Evolutionary conservation across 2,888 invertebrate genomes (phyloP).

Genomic region (Netelia fuscicornis): DNA sequence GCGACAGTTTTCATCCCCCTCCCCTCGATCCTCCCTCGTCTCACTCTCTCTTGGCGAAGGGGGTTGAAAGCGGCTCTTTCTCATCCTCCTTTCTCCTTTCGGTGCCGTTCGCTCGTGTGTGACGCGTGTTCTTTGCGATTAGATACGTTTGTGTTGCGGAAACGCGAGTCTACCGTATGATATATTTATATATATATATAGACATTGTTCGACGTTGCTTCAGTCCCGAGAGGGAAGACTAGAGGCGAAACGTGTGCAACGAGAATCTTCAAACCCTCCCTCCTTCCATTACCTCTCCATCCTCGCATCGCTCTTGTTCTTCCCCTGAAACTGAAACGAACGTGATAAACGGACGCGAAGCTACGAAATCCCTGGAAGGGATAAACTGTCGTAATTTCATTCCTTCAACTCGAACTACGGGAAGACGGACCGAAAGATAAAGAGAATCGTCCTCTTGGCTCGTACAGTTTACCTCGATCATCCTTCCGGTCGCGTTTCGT

Average conservation of each 20-base stretch:
- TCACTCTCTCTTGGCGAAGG: not conserved
- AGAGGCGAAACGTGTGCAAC: conserved; percentile 52
- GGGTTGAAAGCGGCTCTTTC: conserved; percentile 41
- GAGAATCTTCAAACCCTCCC: conserved; percentile 52
- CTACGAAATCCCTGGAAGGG: conserved; percentile 56
- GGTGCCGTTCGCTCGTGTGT: conserved; percentile 35
- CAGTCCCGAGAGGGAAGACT: conserved; percentile 12
- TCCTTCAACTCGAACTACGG: conserved; percentile 68
- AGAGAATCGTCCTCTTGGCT: conserved; percentile 3
- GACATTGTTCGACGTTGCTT: conserved; percentile 44
- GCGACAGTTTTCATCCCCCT: conserved; percentile 43
- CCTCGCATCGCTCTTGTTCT: conserved; percentile 2
- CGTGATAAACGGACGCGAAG: conserved; percentile 68
- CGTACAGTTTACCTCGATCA: not conserved
- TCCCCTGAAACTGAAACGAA: conserved; percentile 70
- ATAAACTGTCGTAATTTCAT: conserved; percentile 71
- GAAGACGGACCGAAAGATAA: conserved; percentile 5
- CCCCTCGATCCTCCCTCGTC: too few species aligned
- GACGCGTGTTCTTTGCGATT: conserved; percentile 60
- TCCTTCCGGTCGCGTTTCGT: conserved; percentile 2
- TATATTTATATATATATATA: conserved; percentile 19
- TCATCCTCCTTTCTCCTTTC: not conserved
- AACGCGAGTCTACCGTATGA: conserved; percentile 42
- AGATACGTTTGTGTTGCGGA: conserved; percentile 67
- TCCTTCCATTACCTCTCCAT: conserved; percentile 10